A percentile compares a stretch with the other conserved stretches of the same genome.
Conservation (phyloP, 2,888 invertebrate genomes). For the Dexiosoma caninum region DNA sequence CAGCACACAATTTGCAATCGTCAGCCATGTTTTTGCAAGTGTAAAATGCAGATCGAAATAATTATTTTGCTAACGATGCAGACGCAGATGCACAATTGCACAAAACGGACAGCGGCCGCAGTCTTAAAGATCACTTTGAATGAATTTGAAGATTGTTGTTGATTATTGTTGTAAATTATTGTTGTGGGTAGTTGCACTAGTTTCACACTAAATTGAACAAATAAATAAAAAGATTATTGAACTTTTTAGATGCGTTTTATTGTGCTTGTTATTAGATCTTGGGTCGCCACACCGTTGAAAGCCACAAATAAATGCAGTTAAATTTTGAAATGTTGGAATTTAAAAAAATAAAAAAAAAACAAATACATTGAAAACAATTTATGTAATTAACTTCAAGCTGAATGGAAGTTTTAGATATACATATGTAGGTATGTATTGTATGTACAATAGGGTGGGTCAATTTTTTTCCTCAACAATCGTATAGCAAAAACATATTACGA, state of each 20-base stretch:
- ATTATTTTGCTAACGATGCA: not conserved
- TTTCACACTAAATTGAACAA: constrained; percentile 56
- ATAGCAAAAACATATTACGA: too few species aligned
- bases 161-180: constrained; percentile 47
- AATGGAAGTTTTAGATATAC: not conserved
- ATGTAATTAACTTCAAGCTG: constrained; percentile 1
- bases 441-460: too few species aligned
- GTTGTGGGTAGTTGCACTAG: constrained; percentile 54
- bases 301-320: constrained; percentile 15
- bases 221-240: constrained; percentile 54
- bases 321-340: constrained; percentile 22
- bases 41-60: constrained; percentile 23
- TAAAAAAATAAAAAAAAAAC: not conserved
- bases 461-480: too few species aligned
- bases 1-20: not conserved
- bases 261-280: not conserved
- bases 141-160: constrained; percentile 48
- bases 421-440: too few species aligned
- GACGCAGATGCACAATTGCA: not conserved
- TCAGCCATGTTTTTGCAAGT: constrained; percentile 24
- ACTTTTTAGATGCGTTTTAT: constrained; percentile 29
- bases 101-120: constrained; percentile 4
- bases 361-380: constrained; percentile 26
- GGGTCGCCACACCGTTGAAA: not conserved
- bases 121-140: constrained; percentile 16